Evolutionary conservation across 2,888 invertebrate genomes (phyloP).

Genomic region (Drosophila seclusa): DNA sequence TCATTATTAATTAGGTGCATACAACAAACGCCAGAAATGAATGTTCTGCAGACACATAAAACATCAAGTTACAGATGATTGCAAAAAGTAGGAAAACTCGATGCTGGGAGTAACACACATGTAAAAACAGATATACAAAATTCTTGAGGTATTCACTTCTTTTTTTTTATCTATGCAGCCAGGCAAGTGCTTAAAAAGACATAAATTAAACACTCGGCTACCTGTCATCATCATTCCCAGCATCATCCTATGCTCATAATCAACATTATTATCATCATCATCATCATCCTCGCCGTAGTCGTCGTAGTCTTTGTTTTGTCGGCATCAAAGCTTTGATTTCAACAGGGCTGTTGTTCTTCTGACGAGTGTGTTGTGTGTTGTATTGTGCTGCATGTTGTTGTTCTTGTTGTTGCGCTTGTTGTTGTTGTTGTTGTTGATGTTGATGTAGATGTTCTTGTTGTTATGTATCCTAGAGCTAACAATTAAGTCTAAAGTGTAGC

Average conservation of each 20-base stretch:
- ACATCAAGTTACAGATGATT: conserved; percentile 16
- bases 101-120: conserved; percentile 10
- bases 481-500: conserved; percentile 77
- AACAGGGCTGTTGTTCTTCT: conserved; percentile 64
- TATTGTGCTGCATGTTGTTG: conserved; percentile 27
- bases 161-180: conserved; percentile 36
- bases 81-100: conserved; percentile 4
- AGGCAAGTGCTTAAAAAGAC: conserved; percentile 78
- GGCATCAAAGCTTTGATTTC: conserved; percentile 79
- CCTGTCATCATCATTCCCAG: conserved; percentile 74
- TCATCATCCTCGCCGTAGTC: conserved; percentile 16
- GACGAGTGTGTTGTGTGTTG: conserved; percentile 40
- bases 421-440: conserved; percentile 25
- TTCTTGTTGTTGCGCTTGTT: conserved; percentile 26
- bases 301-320: conserved; percentile 46
- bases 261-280: conserved; percentile 7
- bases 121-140: conserved; percentile 18
- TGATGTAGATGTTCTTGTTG: conserved; percentile 59
- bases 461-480: conserved; percentile 77
- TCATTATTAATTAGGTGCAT: not conserved
- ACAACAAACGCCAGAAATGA: conserved; percentile 8
- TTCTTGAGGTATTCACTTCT: conserved; percentile 32
- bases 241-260: conserved; percentile 35
- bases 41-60: conserved; percentile 19
- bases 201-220: conserved; percentile 79